These are phyloP conservation scores for Axea sp. DNA, from an alignment of 2,888 invertebrate genomes.

Conservation along the genomic window DNA sequence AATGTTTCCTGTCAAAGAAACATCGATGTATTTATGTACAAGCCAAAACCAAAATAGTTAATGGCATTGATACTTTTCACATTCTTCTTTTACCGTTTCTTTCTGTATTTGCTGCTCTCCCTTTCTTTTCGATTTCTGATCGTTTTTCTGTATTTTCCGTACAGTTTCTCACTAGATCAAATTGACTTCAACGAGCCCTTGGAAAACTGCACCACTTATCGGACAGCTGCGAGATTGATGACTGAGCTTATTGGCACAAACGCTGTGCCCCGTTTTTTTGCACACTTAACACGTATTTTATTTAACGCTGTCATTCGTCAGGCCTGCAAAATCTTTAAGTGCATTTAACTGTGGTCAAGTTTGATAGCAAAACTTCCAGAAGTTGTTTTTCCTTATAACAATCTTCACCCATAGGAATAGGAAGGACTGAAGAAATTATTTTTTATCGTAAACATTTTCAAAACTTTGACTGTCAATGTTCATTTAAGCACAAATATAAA, in stretches of 20 bases:
- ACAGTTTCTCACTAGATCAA: slow-evolving; percentile 55
- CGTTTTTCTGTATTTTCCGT: slow-evolving; percentile 27
- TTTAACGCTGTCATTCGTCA: slow-evolving; percentile 39
- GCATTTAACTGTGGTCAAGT: slow-evolving; percentile 17
- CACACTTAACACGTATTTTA: slow-evolving; percentile 44
- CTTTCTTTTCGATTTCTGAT: neutral
- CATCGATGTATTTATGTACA: slow-evolving; percentile 47
- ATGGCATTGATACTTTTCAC: slow-evolving; percentile 59
- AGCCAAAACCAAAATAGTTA: slow-evolving; percentile 57
- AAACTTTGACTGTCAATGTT: no score
- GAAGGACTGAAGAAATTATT: no score
- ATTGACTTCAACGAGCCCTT: slow-evolving; percentile 55
- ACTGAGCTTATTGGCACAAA: slow-evolving; percentile 38
- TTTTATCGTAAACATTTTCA: no score
- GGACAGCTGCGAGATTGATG: slow-evolving; percentile 50
- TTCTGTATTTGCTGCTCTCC: neutral
- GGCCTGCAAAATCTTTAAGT: slow-evolving; percentile 13
- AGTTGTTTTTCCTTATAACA: no score
- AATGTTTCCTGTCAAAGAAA: slow-evolving; percentile 45
- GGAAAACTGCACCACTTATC: slow-evolving; percentile 49
- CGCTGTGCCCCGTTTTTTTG: slow-evolving; percentile 14
- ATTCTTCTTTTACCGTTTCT: slow-evolving; percentile 10
- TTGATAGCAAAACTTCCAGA: no score
- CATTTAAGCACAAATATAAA: no score
- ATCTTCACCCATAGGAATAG: no score